Evolutionary conservation across 2,888 invertebrate species (phyloP).

Genomic region (Apamea monoglypha): DNA sequence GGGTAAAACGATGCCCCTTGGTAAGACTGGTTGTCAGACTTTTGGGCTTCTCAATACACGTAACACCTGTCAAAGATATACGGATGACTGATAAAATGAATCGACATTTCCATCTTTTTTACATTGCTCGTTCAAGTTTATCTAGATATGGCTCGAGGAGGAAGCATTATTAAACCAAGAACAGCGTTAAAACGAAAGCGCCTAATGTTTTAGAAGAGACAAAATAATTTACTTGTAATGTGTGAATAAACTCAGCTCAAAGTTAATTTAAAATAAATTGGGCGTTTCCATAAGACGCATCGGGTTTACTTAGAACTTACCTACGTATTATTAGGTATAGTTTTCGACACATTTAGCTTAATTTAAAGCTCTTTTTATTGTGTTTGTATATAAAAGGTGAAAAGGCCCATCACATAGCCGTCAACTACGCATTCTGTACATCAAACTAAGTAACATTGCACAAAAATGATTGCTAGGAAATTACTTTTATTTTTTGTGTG

Average conservation of each 20-base stretch:
- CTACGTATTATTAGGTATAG: background rate
- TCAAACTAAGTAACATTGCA: too few relatives aligned
- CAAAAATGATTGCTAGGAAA: too few relatives aligned
- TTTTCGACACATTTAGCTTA: constrained; percentile 7
- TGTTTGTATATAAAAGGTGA: background rate
- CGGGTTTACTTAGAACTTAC: constrained; percentile 10
- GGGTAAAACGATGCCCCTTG: background rate
- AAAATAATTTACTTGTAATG: constrained; percentile 22
- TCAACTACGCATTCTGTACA: background rate
- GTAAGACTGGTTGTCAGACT: background rate
- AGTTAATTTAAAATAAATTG: constrained; percentile 39
- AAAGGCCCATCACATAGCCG: background rate
- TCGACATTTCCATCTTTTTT: background rate
- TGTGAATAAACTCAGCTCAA: constrained; percentile 10
- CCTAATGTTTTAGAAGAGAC: constrained; percentile 7
- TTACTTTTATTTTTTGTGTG: too few relatives aligned
- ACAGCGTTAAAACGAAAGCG: background rate
- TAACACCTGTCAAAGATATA: background rate
- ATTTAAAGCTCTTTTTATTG: constrained; percentile 1
- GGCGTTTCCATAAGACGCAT: constrained; percentile 20
- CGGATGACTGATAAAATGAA: background rate
- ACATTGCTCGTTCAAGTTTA: background rate
- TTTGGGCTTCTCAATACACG: background rate
- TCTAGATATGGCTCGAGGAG: background rate
- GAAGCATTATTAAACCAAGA: background rate